Percentiles rank a stretch among this genome's conserved stretches.
Evolutionary conservation across 2,888 invertebrate species (phyloP).

Genomic region (Odontomyia ornata): DNA sequence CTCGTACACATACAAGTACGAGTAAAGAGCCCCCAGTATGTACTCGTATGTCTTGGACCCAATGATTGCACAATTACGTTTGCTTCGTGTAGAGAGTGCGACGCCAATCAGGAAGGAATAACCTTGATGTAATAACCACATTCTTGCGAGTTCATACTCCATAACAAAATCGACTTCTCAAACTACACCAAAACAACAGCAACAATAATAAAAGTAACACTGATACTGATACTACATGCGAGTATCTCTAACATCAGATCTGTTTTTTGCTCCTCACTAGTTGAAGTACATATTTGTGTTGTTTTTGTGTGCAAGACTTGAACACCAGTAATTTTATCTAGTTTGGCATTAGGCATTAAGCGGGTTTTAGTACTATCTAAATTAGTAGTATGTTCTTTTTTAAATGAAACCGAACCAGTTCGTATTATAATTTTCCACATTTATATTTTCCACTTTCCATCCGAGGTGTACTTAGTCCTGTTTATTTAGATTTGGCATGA

Average conservation of each 20-base stretch:
- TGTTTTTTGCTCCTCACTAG: not conserved
- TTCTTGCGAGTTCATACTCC: not conserved
- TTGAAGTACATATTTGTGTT: not conserved
- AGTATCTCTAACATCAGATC: not conserved
- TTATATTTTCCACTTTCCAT: not conserved
- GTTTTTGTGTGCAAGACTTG: not conserved
- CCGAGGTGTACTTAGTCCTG: not conserved
- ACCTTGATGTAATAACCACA: not conserved
- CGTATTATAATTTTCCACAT: conserved; percentile 19
- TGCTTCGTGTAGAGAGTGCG: not conserved
- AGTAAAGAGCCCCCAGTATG: no score
- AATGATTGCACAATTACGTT: conserved; percentile 6
- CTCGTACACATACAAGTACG: not conserved
- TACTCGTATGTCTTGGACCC: not conserved
- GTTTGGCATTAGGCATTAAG: conserved; percentile 1
- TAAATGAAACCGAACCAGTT: not conserved
- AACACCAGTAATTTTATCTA: conserved; percentile 1
- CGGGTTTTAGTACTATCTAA: conserved; percentile 22
- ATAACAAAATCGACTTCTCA: not conserved
- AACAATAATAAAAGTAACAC: conserved; percentile 5
- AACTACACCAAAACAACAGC: not conserved
- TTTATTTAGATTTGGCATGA: conserved; percentile 32
- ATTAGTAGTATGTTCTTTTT: conserved; percentile 20
- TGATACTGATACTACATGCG: not conserved
- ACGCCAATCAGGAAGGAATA: not conserved